Base-by-base conservation (phyloP, 2,888 invertebrate species). In the Eugnorisma glareosa region DNA sequence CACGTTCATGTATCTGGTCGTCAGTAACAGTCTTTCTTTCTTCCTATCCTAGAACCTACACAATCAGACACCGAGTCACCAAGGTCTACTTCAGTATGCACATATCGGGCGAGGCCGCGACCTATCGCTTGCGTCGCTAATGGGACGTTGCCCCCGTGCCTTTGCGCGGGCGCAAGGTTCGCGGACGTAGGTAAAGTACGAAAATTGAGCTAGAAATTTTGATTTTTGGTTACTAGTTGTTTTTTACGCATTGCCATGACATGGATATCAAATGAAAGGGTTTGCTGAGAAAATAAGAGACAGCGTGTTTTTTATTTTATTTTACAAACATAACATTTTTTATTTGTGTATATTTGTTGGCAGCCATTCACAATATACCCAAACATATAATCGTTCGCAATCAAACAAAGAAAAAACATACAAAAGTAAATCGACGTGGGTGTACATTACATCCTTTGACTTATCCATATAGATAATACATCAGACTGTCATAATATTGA, bases 81-180 rank as follows among this genome's bases (percentile, higher is more conserved):
- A 43, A 83, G 63, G 54, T 40, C 31, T 21, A 61, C 10, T 61
- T 45, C 82, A 48, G 79, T 67, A 75, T 78, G 80, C 71, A 77
- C 77, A 86, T 76, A 78, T 80, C 75, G 81, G 78, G 67, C 69
- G 64, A 75, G 86, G 87, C 82, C 86, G 84, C 76, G 86, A 87
- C 88, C 86, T 77, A 82, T 81, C 87, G 81, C 75, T 57, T 77
- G 75, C 68, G 77, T 72, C 77, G 73, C 79, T 87, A 88, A 88
- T 87, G 88, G 88, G 88, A 75, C 86, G 67, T 83, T 86, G 86
- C 88, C 77, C 86, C 86, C 86, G 77, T 74, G 83, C 51, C 74
- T 57, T 5, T 61, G 43, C 73, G 81, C 54, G 5, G 7, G 48
- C 74, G 40, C 63, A 74, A 40, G 67, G 64, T 68, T 73, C 70